These are phyloP conservation scores for Spermophilus dauricus DNA, from an alignment of 2,113 vertebrate species.

Conservation along the genomic window DNA sequence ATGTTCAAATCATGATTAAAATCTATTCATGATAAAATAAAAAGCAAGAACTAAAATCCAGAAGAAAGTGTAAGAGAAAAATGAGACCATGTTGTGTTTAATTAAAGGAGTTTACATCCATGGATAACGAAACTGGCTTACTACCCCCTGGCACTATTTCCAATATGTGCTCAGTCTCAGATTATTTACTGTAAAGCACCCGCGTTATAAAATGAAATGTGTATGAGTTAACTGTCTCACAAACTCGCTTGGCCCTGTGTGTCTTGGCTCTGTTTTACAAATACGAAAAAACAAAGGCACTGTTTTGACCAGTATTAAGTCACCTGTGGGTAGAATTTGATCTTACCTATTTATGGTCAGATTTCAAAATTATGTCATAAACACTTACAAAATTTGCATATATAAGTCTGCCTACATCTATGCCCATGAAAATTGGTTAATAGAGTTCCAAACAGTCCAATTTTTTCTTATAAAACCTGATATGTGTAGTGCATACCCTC, in stretches of 20 bases:
- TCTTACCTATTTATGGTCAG: constrained; percentile 65
- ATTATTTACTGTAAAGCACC: constrained; percentile 71
- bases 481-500: constrained; percentile 64
- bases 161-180: constrained; percentile 67
- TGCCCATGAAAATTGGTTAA: constrained; percentile 84
- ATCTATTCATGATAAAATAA: constrained; percentile 68
- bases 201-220: constrained; percentile 70
- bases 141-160: constrained; percentile 66
- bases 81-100: constrained; percentile 60
- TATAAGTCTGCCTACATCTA: constrained; percentile 69
- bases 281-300: background rate
- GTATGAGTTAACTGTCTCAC: constrained; percentile 57
- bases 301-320: constrained; percentile 62
- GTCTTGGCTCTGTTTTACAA: constrained; percentile 39
- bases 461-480: constrained; percentile 78
- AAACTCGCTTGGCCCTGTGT: background rate
- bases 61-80: constrained; percentile 17
- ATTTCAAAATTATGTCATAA: constrained; percentile 76
- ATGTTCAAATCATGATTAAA: constrained; percentile 71
- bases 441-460: constrained; percentile 77
- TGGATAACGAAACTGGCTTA: constrained; percentile 46
- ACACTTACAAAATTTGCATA: constrained; percentile 75
- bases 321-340: constrained; percentile 74
- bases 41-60: constrained; percentile 69
- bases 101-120: constrained; percentile 67